Conservation (phyloP, 2,888 invertebrate species). For the Xylota segnis region DNA sequence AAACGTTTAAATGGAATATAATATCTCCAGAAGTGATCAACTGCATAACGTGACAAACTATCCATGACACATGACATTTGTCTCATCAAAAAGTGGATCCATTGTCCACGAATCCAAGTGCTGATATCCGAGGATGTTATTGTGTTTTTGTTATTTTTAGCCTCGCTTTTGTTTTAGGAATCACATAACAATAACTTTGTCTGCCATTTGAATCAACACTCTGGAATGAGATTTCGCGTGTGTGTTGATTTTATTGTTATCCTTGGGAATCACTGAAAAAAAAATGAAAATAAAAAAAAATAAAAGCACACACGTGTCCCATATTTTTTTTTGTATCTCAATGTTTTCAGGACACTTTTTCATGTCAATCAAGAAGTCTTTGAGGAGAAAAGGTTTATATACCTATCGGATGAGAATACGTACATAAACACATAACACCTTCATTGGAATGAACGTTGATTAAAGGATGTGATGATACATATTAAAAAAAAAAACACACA, state of each 20-base stretch:
- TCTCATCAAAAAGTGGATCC: background rate
- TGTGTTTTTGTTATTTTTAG: background rate
- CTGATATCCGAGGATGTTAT: background rate
- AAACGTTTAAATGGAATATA: background rate
- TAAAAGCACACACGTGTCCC: conserved; percentile 4
- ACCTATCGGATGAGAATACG: background rate
- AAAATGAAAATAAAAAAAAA: background rate
- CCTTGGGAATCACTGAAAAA: conserved; percentile 4
- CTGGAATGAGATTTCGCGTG: conserved; percentile 13
- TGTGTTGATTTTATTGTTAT: conserved; percentile 7
- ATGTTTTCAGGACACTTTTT: conserved; percentile 15
- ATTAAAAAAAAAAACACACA: background rate
- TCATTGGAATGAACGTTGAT: background rate
- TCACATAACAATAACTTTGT: background rate
- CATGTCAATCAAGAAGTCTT: conserved; percentile 7
- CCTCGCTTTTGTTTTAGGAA: background rate
- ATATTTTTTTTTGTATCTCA: conserved; percentile 3
- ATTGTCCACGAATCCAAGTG: background rate
- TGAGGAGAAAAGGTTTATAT: background rate
- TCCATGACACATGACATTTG: background rate
- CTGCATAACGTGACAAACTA: background rate
- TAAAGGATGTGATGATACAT: conserved; percentile 2
- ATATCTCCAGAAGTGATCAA: background rate
- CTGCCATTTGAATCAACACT: background rate
- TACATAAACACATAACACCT: conserved; percentile 1